Evolutionary conservation across 2,113 vertebrate species (phyloP).

Genomic region (Xyliphius kryptos): DNA sequence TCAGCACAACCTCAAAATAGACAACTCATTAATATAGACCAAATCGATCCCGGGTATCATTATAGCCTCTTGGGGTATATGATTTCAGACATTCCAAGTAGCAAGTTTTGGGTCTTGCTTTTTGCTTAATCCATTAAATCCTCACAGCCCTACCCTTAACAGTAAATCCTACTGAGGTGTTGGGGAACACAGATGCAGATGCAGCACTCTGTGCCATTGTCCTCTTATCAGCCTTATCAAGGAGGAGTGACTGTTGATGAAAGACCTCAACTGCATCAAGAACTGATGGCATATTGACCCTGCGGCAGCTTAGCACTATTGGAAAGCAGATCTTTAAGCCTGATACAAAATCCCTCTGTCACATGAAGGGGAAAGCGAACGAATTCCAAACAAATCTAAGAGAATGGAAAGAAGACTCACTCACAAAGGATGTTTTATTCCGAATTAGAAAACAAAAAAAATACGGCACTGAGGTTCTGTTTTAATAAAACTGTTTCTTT

Average conservation of each 20-base stretch:
- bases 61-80: conserved; percentile 2
- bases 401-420: too few species aligned
- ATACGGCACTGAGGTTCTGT: too few species aligned
- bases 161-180: conserved; percentile 69
- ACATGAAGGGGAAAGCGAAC: too few species aligned
- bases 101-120: conserved; percentile 18
- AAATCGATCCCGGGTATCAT: conserved; percentile 30
- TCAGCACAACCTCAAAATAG: conserved; percentile 27
- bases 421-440: too few species aligned
- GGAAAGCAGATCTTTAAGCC: conserved; percentile 58
- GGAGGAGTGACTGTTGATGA: conserved; percentile 63
- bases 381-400: conserved; percentile 4
- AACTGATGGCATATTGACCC: conserved; percentile 57
- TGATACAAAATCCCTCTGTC: conserved; percentile 56
- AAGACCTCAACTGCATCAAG: conserved; percentile 63
- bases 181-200: conserved; percentile 55
- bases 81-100: conserved; percentile 18
- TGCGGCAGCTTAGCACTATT: conserved; percentile 51
- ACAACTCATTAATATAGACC: conserved; percentile 29
- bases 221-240: conserved; percentile 63
- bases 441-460: conserved; percentile 49
- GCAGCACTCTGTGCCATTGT: conserved; percentile 60
- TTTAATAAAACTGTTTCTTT: conserved; percentile 30
- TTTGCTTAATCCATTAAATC: conserved; percentile 69
- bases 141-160: too few species aligned